Percentiles rank a stretch among this genome's conserved stretches.
These are phyloP conservation scores for Megatriorchis doriae DNA, from an alignment of 2,113 vertebrate species.

Conservation along the genomic window DNA sequence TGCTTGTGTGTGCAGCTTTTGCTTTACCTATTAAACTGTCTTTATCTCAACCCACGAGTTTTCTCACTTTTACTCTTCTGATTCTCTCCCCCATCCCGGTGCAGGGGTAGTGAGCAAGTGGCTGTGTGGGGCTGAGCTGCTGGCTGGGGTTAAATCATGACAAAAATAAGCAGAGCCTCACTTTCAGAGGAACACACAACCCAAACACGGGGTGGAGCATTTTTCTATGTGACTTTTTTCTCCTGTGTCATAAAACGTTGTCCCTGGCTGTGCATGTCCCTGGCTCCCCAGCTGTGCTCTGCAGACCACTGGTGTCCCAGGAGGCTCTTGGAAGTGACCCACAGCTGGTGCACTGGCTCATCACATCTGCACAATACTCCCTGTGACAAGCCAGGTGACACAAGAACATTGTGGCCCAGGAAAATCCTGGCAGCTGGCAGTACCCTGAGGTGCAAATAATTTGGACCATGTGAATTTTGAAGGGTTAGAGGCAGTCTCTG, in stretches of 20 bases:
- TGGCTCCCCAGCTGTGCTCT: neutral
- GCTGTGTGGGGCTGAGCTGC: no score
- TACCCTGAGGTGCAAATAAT: neutral
- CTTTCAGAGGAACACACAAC: neutral
- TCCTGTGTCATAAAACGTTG: neutral
- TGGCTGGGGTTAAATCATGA: no score
- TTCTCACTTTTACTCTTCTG: no score
- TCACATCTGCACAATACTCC: neutral
- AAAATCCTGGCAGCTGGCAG: neutral
- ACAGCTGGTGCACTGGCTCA: neutral
- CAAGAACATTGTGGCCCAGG: neutral
- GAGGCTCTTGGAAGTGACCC: neutral
- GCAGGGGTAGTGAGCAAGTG: no score
- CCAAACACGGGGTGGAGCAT: neutral
- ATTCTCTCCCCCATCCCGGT: no score
- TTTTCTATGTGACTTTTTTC: neutral
- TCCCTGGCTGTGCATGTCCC: neutral
- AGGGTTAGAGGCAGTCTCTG: neutral
- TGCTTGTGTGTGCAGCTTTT: no score
- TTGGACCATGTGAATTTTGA: rapidly evolving
- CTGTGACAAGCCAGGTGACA: neutral
- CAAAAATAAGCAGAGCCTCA: neutral
- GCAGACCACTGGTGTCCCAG: neutral
- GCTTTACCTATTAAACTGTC: no score
- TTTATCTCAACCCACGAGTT: no score